Evolutionary conservation across 2,113 vertebrate genomes (phyloP).

Genomic region (Turnix velox): DNA sequence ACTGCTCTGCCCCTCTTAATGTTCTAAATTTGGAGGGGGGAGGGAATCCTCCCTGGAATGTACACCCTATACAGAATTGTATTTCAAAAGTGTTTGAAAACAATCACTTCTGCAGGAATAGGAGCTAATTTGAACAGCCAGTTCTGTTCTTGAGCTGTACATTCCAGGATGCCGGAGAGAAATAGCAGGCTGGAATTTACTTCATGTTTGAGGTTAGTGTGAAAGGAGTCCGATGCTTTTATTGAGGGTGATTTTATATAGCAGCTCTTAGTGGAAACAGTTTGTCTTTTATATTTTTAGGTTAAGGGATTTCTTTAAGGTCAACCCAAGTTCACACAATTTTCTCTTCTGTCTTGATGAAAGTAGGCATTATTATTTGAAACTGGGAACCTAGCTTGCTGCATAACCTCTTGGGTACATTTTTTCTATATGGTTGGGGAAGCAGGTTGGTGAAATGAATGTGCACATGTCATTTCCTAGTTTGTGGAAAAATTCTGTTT

Average conservation of each 20-base stretch:
- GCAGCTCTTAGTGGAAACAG: slow-evolving; percentile 37
- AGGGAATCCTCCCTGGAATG: slow-evolving; percentile 36
- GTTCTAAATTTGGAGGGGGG: neutral
- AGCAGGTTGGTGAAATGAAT: neutral
- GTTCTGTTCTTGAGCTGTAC: slow-evolving; percentile 18
- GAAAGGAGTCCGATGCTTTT: neutral
- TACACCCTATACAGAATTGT: neutral
- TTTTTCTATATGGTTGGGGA: neutral
- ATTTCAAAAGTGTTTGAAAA: slow-evolving; percentile 35
- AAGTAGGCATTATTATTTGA: neutral
- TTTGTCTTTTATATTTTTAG: slow-evolving; percentile 38
- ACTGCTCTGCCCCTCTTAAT: neutral
- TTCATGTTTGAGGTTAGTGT: slow-evolving; percentile 17
- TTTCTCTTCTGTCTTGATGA: neutral
- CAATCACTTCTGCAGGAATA: slow-evolving; percentile 32
- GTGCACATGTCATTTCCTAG: neutral
- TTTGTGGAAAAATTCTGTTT: neutral
- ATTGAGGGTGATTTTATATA: slow-evolving; percentile 9
- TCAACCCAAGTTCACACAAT: neutral
- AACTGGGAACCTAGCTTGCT: neutral
- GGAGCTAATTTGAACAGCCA: slow-evolving; percentile 23
- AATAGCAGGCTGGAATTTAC: slow-evolving; percentile 27
- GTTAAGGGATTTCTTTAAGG: slow-evolving; percentile 25
- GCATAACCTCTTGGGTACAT: neutral
- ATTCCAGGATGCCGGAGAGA: slow-evolving; percentile 37